phyloP scores from a whole-genome alignment of 2,888 invertebrate genomes.

The Drosophila recens region DNA sequence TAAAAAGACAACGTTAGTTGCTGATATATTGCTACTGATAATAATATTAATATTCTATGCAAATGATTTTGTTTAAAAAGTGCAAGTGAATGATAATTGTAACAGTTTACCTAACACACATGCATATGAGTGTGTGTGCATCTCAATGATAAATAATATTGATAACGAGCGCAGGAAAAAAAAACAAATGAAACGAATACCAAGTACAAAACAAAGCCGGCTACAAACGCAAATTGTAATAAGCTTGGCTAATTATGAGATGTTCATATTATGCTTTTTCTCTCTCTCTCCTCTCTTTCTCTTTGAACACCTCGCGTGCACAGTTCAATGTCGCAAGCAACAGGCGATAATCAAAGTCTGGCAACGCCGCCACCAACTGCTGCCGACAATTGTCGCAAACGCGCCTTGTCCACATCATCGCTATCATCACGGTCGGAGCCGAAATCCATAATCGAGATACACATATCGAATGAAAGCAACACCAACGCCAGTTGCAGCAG shows the following conservation, averaged over 20 bases:
- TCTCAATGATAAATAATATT: conserved; percentile 19
- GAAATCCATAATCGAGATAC: conserved; percentile 81
- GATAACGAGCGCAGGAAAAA: conserved; percentile 14
- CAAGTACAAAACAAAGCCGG: conserved; percentile 40
- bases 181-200: conserved; percentile 14
- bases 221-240: conserved; percentile 51
- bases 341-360: conserved; percentile 32
- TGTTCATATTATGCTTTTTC: conserved; percentile 65
- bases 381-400: conserved; percentile 50
- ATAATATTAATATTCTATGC: conserved; percentile 1
- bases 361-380: conserved; percentile 41
- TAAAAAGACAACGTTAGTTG: conserved; percentile 24
- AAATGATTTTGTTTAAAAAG: conserved; percentile 17
- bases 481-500: conserved; percentile 23
- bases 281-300: conserved; percentile 45
- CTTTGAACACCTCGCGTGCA: conserved; percentile 16
- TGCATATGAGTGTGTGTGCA: conserved; percentile 3
- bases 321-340: conserved; percentile 49
- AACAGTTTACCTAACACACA: neutral
- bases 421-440: conserved; percentile 58
- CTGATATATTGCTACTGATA: neutral
- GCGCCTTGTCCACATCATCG: conserved; percentile 39
- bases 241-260: conserved; percentile 58
- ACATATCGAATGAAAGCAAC: conserved; percentile 68
- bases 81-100: conserved; percentile 7